phyloP scores from a whole-genome alignment of 2,797 vertebrate genomes.

The Lepilemur septentrionalis region DNA sequence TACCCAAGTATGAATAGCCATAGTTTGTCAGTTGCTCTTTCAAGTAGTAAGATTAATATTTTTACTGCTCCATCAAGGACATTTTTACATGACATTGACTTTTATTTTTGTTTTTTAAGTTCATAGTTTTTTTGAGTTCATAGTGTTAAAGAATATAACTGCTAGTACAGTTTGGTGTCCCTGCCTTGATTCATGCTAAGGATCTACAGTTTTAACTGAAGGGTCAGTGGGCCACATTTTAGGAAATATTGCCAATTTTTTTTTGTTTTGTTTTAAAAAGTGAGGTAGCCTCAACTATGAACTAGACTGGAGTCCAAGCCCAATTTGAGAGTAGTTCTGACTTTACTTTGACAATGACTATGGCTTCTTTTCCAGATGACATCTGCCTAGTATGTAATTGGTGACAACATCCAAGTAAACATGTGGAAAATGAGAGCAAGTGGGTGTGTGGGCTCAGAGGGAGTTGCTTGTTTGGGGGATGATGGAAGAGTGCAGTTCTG shows the following conservation, averaged over 20 bases:
- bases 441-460: constrained; percentile 63
- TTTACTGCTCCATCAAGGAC: not conserved
- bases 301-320: not conserved
- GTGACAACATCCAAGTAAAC: constrained; percentile 69
- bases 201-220: not conserved
- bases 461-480: constrained; percentile 58
- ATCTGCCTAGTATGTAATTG: constrained; percentile 65
- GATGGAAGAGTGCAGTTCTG: constrained; percentile 56
- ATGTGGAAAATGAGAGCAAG: constrained; percentile 70
- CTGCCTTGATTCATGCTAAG: not conserved
- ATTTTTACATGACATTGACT: not conserved
- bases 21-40: not conserved
- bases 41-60: not conserved
- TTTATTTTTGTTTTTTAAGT: constrained; percentile 9
- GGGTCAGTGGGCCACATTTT: not conserved
- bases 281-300: not conserved
- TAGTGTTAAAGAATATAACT: not conserved
- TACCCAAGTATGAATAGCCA: not conserved
- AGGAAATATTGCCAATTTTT: not conserved
- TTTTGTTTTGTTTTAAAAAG: constrained; percentile 53
- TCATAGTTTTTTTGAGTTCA: not conserved
- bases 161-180: not conserved
- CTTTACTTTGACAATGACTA: constrained; percentile 54
- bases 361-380: constrained; percentile 67
- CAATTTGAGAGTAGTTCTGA: not conserved